Evolutionary conservation across 2,888 invertebrate genomes (phyloP), one percentile per base, ranked within the genome.

Genomic region (Craniophora ligustri): DNA sequence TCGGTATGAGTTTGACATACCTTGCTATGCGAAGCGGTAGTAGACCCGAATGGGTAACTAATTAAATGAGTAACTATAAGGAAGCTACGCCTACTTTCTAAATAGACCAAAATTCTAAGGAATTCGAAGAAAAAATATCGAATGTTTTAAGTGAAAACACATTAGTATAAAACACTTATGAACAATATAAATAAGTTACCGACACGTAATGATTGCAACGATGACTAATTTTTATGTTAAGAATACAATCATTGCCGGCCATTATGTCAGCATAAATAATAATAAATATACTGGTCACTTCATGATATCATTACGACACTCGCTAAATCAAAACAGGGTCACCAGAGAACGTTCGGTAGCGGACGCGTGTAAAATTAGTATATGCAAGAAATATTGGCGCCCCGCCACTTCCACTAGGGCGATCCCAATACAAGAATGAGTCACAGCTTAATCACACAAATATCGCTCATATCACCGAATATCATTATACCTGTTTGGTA

Each of bases 391-490:
- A 60, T 56, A 66, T 48, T 58, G 54, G 57, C 57, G 46, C 28
- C 18, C 26, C 40, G 68, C 59, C 55, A 67, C 62, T 53, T 23
- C 39, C 42, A 47, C 51, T 60, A 26, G 31, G 68, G 63, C 40
- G 64, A 63, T 63, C 68, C 68, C 69, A 67, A 57, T 67, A 67
- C 38, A 44, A 26, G 18, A 41, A 30, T 68, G 62, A 69, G 30
- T 46, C 60, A 57, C 34, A 1, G n/a, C 6, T 58, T 56, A 58
- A 69, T 67, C 39, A 34, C 39, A 31, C 35, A 15, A 16, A 50
- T 69, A 70, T 61, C 55, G 36, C 30, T 26, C 41, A 44, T 66
- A 51, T 57, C 67, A 55, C 42, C 45, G 36, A 45, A 49, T 46
- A 38, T 38, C 28, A 13, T 32, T 44, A 34, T 59, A 51, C 60